Evolutionary conservation across 2,113 vertebrate genomes (phyloP).

Genomic region (Mesitornis unicolor): DNA sequence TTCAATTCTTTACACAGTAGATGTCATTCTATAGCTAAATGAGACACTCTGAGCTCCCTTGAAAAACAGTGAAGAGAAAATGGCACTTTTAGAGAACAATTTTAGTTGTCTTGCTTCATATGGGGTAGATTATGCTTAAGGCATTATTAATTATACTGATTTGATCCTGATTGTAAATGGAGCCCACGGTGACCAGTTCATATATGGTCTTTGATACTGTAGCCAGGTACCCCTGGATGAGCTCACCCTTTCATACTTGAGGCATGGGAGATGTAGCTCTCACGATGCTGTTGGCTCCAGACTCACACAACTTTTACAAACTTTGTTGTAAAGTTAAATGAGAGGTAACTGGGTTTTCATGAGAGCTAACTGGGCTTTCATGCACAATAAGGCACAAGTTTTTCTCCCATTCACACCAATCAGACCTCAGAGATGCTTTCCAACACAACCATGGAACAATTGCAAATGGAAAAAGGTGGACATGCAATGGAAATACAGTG

Average conservation of each 20-base stretch:
- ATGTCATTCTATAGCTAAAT: neutral
- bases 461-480: neutral
- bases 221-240: neutral
- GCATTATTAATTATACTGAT: neutral
- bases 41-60: neutral
- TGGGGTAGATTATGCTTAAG: neutral
- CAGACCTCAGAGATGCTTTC: neutral
- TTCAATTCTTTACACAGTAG: neutral
- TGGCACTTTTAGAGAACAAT: neutral
- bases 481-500: neutral
- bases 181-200: neutral
- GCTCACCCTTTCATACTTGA: neutral
- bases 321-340: neutral
- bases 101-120: neutral
- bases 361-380: neutral
- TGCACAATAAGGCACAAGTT: neutral
- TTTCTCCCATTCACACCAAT: neutral
- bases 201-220: neutral
- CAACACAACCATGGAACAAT: neutral
- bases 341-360: neutral
- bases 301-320: neutral
- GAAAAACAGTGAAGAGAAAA: neutral
- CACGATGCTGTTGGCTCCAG: neutral
- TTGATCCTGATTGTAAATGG: neutral
- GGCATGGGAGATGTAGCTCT: neutral